Base-by-base conservation (phyloP, 2,113 vertebrate genomes). In the Lampris incognitus region DNA sequence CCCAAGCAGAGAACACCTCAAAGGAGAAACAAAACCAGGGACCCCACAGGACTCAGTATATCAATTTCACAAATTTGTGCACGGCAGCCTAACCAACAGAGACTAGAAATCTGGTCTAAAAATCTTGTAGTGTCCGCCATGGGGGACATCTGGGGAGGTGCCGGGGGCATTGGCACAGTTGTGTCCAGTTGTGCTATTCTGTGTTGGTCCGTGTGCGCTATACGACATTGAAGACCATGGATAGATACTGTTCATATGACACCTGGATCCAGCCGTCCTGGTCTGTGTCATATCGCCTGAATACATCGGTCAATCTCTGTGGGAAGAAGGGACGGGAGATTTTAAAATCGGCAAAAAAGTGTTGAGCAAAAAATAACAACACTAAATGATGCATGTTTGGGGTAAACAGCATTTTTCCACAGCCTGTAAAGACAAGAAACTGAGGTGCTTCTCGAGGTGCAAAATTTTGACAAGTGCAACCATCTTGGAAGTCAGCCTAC, bases 251-350 rank as follows among this genome's bases (percentile, higher is more conserved):
- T 91, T 99, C 98, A 3, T 99, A 99, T 48, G 98, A 99, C 81
- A 99, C 96, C 87, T 99, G 97, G 81, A 99, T 98, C 98, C 98
- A 99, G 90, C 98, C 98, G 0, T 99, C 98, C 66, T 97, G 97
- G 79, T 99, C 98, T 0, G 98, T 99, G 44, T 99, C 98, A 0
- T 97, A 98, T 4, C 97, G 94, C 50, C 98, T 93, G 93, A 99
- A 99, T 74, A 98, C 94, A 9, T 99, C 97, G 0, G 98, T 99
- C 94, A 99, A 86, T 92, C 96, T 97, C 98, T 99, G 93, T 37
- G 74, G 54, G 75, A 79, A 37, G 41, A 10, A 49, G n/a, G 40
- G 54, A 40, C 36, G 57, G 36, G 1, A 8, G 1, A n/a, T 5
- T 46, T 46, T 4, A 13, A 11, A 2, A 13, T 2, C 5, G 8